Percentiles rank a stretch among this genome's conserved stretches.
phyloP scores from a whole-genome alignment of 2,113 vertebrate genomes.

The Arothron firmamentum region DNA sequence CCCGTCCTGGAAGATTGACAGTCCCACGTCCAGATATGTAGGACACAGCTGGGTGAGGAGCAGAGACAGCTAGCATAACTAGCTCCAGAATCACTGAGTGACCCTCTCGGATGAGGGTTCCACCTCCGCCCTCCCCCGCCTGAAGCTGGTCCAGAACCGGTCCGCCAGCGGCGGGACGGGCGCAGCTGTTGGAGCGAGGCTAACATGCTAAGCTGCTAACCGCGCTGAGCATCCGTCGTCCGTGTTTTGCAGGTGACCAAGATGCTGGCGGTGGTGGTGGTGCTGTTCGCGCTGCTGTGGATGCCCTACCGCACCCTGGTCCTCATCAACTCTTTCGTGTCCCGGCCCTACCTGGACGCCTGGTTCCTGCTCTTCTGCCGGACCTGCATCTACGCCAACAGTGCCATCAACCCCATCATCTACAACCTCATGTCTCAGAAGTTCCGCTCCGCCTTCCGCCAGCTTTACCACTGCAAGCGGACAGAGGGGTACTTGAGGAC shows the following conservation, averaged over 20 bases:
- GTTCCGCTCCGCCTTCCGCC: conserved; percentile 74
- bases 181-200: too few relatives aligned
- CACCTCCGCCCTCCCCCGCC: too few relatives aligned
- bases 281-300: conserved; percentile 78
- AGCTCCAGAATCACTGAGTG: too few relatives aligned
- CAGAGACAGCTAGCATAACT: too few relatives aligned
- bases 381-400: conserved; percentile 79
- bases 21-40: too few relatives aligned
- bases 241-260: conserved; percentile 70
- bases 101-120: too few relatives aligned
- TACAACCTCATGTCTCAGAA: conserved; percentile 83
- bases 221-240: not conserved
- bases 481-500: conserved; percentile 41
- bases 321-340: conserved; percentile 78
- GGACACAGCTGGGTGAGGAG: too few relatives aligned
- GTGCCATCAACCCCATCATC: conserved; percentile 78
- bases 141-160: too few relatives aligned
- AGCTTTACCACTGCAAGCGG: conserved; percentile 69
- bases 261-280: conserved; percentile 78
- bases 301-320: conserved; percentile 80
- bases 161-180: too few relatives aligned
- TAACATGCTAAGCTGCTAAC: too few relatives aligned
- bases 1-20: too few relatives aligned
- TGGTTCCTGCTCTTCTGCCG: conserved; percentile 81
- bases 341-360: conserved; percentile 71